phyloP scores from a whole-genome alignment of 92 coral and sea anemone species.

The Desmophyllum pertusum region DNA sequence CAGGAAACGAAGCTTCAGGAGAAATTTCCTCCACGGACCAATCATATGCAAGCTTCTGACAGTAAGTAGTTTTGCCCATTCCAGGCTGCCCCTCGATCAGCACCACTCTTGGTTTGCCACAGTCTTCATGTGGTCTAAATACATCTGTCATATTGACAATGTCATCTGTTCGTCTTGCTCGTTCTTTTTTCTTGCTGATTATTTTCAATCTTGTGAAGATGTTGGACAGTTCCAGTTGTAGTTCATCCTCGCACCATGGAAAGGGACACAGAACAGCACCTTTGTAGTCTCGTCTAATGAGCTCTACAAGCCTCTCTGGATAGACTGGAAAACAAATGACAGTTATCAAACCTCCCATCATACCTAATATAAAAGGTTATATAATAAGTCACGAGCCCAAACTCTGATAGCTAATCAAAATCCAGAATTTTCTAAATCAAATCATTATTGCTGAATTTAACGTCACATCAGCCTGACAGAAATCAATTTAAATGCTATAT shows the following conservation, averaged over 20 bases:
- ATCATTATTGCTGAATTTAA: too few species aligned
- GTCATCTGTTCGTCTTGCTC: conserved; percentile 8
- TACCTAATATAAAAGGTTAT: too few species aligned
- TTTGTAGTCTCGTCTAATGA: conserved; percentile 18
- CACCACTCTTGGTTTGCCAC: conserved; percentile 17
- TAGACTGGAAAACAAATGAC: background rate
- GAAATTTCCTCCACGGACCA: conserved; percentile 26
- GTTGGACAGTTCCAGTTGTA: conserved; percentile 5
- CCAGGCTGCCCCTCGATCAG: conserved; percentile 43
- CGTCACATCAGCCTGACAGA: too few species aligned
- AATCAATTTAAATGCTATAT: too few species aligned
- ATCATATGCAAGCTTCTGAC: conserved; percentile 44
- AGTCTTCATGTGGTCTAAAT: conserved; percentile 21
- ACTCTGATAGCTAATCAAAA: too few species aligned
- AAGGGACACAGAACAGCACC: conserved; percentile 21
- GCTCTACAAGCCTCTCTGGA: conserved; percentile 8
- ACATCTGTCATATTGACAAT: conserved; percentile 9
- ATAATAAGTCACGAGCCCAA: too few species aligned
- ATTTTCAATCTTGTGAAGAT: conserved; percentile 18
- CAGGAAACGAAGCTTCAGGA: conserved; percentile 4
- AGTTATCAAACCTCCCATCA: too few species aligned
- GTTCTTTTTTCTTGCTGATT: conserved; percentile 6
- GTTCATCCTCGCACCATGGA: conserved; percentile 25
- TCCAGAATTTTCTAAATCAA: too few species aligned
- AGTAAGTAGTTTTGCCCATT: conserved; percentile 30